phyloP scores from a whole-genome alignment of 2,113 vertebrate genomes.

The Scortum barcoo region DNA sequence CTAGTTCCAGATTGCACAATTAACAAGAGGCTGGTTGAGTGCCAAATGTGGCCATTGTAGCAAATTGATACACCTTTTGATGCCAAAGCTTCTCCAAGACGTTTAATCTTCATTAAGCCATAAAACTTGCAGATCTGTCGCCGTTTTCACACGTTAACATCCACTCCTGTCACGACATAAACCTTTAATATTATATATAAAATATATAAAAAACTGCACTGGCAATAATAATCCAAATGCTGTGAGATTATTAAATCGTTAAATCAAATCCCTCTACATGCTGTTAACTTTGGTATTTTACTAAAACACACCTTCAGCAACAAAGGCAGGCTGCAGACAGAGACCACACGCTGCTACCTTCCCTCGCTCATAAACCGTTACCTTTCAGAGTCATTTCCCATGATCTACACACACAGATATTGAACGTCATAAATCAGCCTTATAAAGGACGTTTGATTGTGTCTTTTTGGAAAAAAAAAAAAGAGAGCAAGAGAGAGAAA shows the following conservation, averaged over 20 bases:
- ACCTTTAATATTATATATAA: not conserved
- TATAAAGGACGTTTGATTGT: constrained; percentile 72
- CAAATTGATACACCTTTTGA: constrained; percentile 69
- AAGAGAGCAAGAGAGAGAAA: constrained; percentile 26
- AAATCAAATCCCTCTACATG: not conserved
- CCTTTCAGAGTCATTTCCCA: constrained; percentile 47
- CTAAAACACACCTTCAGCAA: constrained; percentile 13
- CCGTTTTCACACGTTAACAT: constrained; percentile 40
- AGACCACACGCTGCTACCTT: not conserved
- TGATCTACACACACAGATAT: constrained; percentile 69
- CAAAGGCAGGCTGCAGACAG: constrained; percentile 7
- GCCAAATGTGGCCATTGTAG: constrained; percentile 68
- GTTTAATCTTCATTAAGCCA: constrained; percentile 72
- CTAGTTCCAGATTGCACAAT: constrained; percentile 65
- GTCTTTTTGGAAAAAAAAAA: constrained; percentile 63
- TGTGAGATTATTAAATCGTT: not conserved
- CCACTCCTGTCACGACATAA: constrained; percentile 25
- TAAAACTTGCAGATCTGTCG: constrained; percentile 38
- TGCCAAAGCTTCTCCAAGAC: constrained; percentile 60
- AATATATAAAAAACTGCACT: not conserved
- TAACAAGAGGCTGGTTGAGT: constrained; percentile 64
- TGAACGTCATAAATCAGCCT: constrained; percentile 77
- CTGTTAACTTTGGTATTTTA: not conserved
- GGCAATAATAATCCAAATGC: not conserved
- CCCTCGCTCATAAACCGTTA: constrained; percentile 31